A percentile compares a stretch with the other conserved stretches of the same genome.
Evolutionary conservation across 2,888 invertebrate species (phyloP).

Genomic region (Harpagoxenus sublaevis): DNA sequence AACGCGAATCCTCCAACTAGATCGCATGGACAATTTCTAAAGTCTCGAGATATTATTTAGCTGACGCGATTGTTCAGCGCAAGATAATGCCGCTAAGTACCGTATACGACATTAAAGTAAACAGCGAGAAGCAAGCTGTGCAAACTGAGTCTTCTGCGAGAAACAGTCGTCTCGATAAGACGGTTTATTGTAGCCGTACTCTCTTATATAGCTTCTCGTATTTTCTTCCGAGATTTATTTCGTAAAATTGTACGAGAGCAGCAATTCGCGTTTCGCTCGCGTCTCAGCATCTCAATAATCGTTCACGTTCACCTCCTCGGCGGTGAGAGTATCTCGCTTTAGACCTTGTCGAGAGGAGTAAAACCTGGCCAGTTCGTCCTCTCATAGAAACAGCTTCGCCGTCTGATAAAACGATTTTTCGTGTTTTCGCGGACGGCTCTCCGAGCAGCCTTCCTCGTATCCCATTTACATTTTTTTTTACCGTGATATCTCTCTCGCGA

Average conservation of each 20-base stretch:
- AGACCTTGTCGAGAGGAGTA: background rate
- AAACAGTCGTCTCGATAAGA: slow-evolving; percentile 23
- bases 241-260: slow-evolving; percentile 16
- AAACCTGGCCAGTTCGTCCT: background rate
- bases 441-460: background rate
- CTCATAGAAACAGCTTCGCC: slow-evolving; percentile 7
- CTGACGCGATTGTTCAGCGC: background rate
- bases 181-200: background rate
- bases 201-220: background rate
- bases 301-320: background rate
- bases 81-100: slow-evolving; percentile 23
- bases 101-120: background rate
- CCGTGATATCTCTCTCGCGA: background rate
- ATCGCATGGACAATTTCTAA: background rate
- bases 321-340: background rate
- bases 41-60: slow-evolving; percentile 13
- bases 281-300: background rate
- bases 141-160: slow-evolving; percentile 7
- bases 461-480: slow-evolving; percentile 14
- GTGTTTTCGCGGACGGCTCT: slow-evolving; percentile 6
- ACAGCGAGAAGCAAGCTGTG: slow-evolving; percentile 21
- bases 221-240: slow-evolving; percentile 28
- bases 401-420: slow-evolving; percentile 9
- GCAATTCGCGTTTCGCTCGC: background rate
- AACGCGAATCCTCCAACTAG: background rate